Evolutionary conservation across 2,888 invertebrate genomes (phyloP).

Genomic region (Arctia plantaginis): DNA sequence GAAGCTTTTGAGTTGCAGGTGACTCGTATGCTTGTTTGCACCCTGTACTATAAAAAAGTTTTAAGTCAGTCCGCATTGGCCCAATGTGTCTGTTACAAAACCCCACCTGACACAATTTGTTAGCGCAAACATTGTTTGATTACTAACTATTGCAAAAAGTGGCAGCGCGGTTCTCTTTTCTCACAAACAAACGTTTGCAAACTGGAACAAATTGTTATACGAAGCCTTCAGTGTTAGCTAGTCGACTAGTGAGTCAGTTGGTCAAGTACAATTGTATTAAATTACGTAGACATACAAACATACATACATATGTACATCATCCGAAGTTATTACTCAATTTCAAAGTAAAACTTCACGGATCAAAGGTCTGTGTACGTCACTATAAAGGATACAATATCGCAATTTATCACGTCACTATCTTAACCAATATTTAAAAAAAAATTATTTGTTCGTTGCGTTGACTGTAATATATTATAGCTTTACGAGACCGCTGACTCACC

Average conservation of each 20-base stretch:
- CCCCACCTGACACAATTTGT: not conserved
- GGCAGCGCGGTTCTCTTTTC: constrained; percentile 2
- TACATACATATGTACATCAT: constrained; percentile 1
- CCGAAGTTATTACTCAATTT: constrained; percentile 3
- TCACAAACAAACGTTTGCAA: constrained; percentile 9
- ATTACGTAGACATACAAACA: not conserved
- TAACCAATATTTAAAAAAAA: not conserved
- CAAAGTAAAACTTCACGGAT: not conserved
- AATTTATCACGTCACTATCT: not conserved
- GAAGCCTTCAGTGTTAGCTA: not conserved
- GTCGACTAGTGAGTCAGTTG: constrained; percentile 6
- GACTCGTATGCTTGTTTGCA: too few relatives aligned
- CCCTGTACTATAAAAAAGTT: not conserved
- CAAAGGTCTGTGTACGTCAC: not conserved
- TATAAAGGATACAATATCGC: not conserved
- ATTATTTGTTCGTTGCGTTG: not conserved
- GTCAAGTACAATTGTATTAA: constrained; percentile 13
- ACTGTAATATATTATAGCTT: too few relatives aligned
- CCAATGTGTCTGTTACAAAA: not conserved
- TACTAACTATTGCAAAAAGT: constrained; percentile 3
- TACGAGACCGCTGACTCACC: too few relatives aligned
- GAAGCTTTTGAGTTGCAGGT: too few relatives aligned
- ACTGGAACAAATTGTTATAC: constrained; percentile 6
- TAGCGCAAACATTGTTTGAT: constrained; percentile 7
- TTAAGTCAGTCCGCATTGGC: not conserved